A percentile compares a stretch with the other conserved stretches of the same genome.
These are phyloP conservation scores for Amia ocellicauda DNA, from an alignment of 2,113 vertebrate genomes.

Conservation along the genomic window DNA sequence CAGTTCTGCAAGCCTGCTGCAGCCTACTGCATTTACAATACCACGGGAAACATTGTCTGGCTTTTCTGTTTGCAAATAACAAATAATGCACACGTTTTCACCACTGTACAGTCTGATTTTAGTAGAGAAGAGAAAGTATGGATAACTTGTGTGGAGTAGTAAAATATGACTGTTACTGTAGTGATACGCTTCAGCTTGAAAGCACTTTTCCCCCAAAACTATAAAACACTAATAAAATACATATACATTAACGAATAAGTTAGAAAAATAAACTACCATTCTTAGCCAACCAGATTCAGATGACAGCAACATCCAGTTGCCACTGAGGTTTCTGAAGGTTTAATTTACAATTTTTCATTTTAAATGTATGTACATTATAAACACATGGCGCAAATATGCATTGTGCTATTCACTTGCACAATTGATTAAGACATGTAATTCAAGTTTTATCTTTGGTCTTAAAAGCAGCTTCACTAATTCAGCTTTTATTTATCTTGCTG, in stretches of 20 bases:
- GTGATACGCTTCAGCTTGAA: not conserved
- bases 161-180: too few relatives aligned
- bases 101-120: too few relatives aligned
- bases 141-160: not conserved
- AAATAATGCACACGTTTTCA: too few relatives aligned
- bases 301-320: slow-evolving; percentile 1
- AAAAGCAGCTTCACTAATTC: slow-evolving; percentile 33
- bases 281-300: not conserved
- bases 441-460: slow-evolving; percentile 43
- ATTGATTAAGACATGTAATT: slow-evolving; percentile 17
- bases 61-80: too few relatives aligned
- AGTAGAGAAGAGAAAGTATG: too few relatives aligned
- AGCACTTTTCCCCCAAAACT: not conserved
- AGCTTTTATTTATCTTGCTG: slow-evolving; percentile 15
- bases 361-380: slow-evolving; percentile 1
- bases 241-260: too few relatives aligned
- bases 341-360: not conserved
- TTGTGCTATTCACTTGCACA: slow-evolving; percentile 7
- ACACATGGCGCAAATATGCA: not conserved
- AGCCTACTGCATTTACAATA: slow-evolving; percentile 43
- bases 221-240: not conserved
- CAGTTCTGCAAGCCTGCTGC: slow-evolving; percentile 71
- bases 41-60: slow-evolving; percentile 43
- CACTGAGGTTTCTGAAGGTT: slow-evolving; percentile 1
- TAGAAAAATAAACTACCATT: slow-evolving; percentile 22